Evolutionary conservation across 2,888 invertebrate species (phyloP), one percentile per base, ranked within the genome.

Genomic region (Xanthorhoe designata): DNA sequence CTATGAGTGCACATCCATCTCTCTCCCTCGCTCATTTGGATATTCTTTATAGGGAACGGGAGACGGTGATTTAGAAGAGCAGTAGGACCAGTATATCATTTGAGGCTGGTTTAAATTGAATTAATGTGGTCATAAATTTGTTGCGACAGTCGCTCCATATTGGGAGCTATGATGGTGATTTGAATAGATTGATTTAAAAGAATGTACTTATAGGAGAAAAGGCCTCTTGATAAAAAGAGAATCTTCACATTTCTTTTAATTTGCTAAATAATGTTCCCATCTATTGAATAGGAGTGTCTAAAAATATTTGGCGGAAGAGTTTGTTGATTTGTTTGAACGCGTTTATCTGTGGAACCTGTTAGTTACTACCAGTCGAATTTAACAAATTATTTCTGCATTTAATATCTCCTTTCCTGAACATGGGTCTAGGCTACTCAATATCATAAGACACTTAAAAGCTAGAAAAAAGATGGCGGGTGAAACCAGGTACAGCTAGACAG

Each of bases 61-160:
- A 80, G 81, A 78, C 74, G 76, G 87, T 87, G 88, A 87, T 87
- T 88, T 87, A 88, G 85, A 82, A 88, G 85, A 82, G 84, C 82
- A 64, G 76, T 76, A 75, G 75, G 76, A 74, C 74, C 75, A 79
- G 74, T 32, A 32, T 32, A 81, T 84, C 78, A 69, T 76, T 70
- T 76, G 72, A 78, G 79, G 71, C 76, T 77, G 74, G 77, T 75
- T 84, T 86, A 86, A 87, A 89, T 89, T 90, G 84, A 87, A 87
- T 88, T 87, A 86, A 87, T 87, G 78, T 79, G 81, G 74, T 74
- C 83, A 81, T 85, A 83, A 85, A 87, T 87, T 86, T 82, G 80
- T 80, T 80, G 75, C 71, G 75, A 77, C 75, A 74, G 71, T 77
- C 78, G 79, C 80, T 76, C 71, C 70, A 73, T 78, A 82, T 80